phyloP scores from a whole-genome alignment of 2,888 invertebrate species.

The Dryococelus australis region DNA sequence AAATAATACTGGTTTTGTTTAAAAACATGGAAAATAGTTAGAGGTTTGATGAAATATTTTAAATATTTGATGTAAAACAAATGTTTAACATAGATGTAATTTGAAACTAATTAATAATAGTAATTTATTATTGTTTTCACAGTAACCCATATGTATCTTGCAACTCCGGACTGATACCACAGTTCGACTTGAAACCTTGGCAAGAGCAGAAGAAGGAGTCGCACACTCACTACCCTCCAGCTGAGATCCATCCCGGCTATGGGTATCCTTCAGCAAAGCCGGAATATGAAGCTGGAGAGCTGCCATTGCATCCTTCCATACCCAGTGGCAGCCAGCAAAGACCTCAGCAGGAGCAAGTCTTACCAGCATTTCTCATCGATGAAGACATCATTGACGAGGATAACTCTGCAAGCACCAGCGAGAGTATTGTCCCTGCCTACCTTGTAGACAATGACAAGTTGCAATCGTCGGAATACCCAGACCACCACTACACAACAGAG shows the following conservation, averaged over 20 bases:
- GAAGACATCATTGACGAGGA: conserved; percentile 17
- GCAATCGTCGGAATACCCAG: neutral
- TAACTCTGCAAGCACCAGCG: neutral
- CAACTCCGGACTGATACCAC: conserved; percentile 60
- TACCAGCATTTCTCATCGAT: conserved; percentile 18
- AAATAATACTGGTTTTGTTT: neutral
- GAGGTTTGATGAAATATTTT: neutral
- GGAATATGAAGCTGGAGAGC: conserved; percentile 11
- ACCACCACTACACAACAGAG: conserved; percentile 22
- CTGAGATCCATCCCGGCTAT: neutral
- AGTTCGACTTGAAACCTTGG: conserved; percentile 71
- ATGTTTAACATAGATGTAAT: too few species aligned
- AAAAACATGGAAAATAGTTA: too few species aligned
- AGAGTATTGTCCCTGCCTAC: neutral
- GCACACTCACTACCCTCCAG: neutral
- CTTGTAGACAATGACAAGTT: neutral
- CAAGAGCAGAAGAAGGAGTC: conserved; percentile 56
- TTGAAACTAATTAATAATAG: neutral
- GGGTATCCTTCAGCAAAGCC: neutral
- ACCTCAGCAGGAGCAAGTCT: conserved; percentile 25
- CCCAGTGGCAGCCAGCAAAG: neutral
- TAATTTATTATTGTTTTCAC: neutral
- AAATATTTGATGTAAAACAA: too few species aligned
- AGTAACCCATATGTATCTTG: conserved; percentile 56
- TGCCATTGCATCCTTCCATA: neutral